These are phyloP conservation scores for Lates calcarifer DNA, from an alignment of 2,113 vertebrate genomes.

Conservation along the genomic window DNA sequence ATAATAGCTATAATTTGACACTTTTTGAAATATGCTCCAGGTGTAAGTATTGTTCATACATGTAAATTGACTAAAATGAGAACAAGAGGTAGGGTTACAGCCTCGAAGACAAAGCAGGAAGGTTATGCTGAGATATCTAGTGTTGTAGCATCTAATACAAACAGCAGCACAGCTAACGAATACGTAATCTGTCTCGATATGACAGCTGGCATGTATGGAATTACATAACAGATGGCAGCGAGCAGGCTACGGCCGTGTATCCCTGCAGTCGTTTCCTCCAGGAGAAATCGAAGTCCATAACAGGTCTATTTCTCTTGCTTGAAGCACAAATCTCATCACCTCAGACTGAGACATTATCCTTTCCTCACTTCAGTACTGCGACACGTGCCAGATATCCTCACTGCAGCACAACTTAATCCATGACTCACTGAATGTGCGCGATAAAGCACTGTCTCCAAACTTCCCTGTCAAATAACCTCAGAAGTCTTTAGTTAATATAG, in stretches of 20 bases:
- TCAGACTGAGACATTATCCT: conserved; percentile 44
- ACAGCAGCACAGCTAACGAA: conserved; percentile 8
- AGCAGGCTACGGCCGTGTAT: background rate
- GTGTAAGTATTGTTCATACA: conserved; percentile 4
- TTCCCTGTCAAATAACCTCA: conserved; percentile 43
- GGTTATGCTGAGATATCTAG: background rate
- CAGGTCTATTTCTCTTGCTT: conserved; percentile 42
- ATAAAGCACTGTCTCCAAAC: conserved; percentile 45
- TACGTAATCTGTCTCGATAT: conserved; percentile 33
- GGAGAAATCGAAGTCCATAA: conserved; percentile 46
- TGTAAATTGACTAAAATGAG: conserved; percentile 17
- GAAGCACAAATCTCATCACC: conserved; percentile 47
- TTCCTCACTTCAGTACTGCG: conserved; percentile 5
- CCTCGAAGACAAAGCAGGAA: background rate
- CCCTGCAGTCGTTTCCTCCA: conserved; percentile 23
- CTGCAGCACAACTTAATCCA: conserved; percentile 52
- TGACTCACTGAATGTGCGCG: conserved; percentile 26
- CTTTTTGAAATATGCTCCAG: conserved; percentile 19
- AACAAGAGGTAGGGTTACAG: background rate
- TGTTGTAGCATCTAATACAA: background rate
- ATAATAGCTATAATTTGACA: conserved; percentile 49
- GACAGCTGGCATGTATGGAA: conserved; percentile 44
- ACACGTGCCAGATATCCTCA: conserved; percentile 42
- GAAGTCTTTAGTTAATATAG: conserved; percentile 42
- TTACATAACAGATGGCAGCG: conserved; percentile 51